phyloP scores from a whole-genome alignment of 1,140 invertebrate species.

The Holotrichia oblita region DNA sequence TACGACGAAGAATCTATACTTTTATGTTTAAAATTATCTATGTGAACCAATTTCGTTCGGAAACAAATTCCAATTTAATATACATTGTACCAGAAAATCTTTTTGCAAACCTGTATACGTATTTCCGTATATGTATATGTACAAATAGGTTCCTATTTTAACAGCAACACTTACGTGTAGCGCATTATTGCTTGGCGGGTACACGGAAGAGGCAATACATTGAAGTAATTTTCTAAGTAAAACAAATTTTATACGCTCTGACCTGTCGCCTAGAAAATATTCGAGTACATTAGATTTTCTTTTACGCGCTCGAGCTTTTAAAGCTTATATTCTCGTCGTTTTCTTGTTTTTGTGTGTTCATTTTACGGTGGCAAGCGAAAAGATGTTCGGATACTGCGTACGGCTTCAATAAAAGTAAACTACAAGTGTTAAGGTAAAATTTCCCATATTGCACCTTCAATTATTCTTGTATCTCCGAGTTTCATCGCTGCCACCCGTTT shows the following conservation, averaged over 20 bases:
- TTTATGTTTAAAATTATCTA: too few species aligned
- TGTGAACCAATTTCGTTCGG: too few species aligned
- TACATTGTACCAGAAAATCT: too few species aligned
- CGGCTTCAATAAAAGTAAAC: conserved; percentile 26
- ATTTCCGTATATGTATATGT: too few species aligned
- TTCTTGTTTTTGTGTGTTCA: conserved; percentile 4
- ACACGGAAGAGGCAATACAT: background rate
- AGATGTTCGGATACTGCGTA: conserved; percentile 5
- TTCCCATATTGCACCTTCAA: conserved; percentile 28
- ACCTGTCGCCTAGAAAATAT: conserved; percentile 23
- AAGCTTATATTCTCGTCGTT: conserved; percentile 3
- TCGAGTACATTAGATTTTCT: conserved; percentile 30
- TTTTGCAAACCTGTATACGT: too few species aligned
- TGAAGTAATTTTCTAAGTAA: background rate
- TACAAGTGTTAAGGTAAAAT: conserved; percentile 26
- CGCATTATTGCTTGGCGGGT: background rate
- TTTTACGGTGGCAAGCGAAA: conserved; percentile 2
- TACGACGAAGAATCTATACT: too few species aligned
- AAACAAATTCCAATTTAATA: too few species aligned
- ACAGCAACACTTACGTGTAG: too few species aligned
- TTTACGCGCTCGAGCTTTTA: background rate
- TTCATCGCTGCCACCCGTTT: background rate
- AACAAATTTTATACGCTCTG: conserved; percentile 14
- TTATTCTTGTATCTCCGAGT: conserved; percentile 25
- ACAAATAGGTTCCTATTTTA: too few species aligned